Percentiles rank a stretch among this genome's conserved stretches.
Evolutionary conservation across 1,140 invertebrate genomes (phyloP).

Genomic region (Trichonephila clavipes): DNA sequence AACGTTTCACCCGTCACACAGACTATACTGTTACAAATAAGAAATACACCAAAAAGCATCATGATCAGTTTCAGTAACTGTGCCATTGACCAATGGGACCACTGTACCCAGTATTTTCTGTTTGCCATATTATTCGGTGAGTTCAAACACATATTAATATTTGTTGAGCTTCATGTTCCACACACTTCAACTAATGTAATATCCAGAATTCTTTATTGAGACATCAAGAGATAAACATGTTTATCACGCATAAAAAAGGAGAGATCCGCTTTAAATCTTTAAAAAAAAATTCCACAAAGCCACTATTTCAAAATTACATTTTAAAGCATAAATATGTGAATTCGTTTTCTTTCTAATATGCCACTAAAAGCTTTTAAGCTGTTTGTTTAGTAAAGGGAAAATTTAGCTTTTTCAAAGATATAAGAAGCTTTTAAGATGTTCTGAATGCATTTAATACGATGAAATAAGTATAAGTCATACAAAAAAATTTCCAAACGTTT

Average conservation of each 20-base stretch:
- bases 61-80: background rate
- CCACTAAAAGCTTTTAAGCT: slow-evolving; percentile 24
- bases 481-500: too few relatives aligned
- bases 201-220: too few relatives aligned
- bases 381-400: background rate
- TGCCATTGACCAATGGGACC: background rate
- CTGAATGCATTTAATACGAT: background rate
- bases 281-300: too few relatives aligned
- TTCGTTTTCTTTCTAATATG: background rate
- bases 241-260: too few relatives aligned
- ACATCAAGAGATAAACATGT: too few relatives aligned
- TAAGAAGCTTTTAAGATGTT: background rate
- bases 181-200: too few relatives aligned
- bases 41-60: background rate
- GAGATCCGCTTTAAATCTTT: too few relatives aligned
- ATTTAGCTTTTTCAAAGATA: background rate
- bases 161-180: background rate
- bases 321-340: background rate
- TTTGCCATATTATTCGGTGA: background rate
- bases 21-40: background rate
- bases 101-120: slow-evolving; percentile 7
- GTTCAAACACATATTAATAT: background rate
- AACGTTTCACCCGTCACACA: slow-evolving; percentile 42
- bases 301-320: background rate
- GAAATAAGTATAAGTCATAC: background rate